Conservation (phyloP, 1,140 invertebrate genomes). For the Hyles euphorbiae region DNA sequence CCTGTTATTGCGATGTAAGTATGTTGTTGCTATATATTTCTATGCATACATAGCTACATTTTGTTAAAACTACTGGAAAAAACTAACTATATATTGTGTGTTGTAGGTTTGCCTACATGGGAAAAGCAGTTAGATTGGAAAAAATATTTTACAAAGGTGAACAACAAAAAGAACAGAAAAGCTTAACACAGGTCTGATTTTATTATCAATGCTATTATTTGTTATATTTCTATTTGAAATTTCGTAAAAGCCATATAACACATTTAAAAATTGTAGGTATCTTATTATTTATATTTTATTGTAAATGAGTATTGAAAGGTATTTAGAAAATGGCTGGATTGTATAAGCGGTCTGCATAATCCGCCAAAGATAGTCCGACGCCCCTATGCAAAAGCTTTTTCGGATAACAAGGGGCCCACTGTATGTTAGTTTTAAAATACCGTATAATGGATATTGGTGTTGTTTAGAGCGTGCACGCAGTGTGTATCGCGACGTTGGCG, state of each 20-base stretch:
- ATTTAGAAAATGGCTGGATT: too few species aligned
- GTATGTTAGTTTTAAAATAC: background rate
- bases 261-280: too few species aligned
- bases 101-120: slow-evolving; percentile 61
- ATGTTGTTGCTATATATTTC: slow-evolving; percentile 2
- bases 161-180: slow-evolving; percentile 52
- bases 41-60: background rate
- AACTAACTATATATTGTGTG: slow-evolving; percentile 5
- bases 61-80: background rate
- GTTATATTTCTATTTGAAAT: too few species aligned
- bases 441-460: background rate
- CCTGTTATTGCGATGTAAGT: slow-evolving; percentile 70
- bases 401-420: too few species aligned
- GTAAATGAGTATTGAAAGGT: too few species aligned
- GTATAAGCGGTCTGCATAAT: too few species aligned
- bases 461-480: slow-evolving; percentile 54
- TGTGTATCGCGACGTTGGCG: slow-evolving; percentile 54
- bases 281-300: too few species aligned
- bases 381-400: too few species aligned
- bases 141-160: slow-evolving; percentile 61
- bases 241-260: too few species aligned
- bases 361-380: too few species aligned
- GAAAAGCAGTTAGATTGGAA: slow-evolving; percentile 58
- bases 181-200: slow-evolving; percentile 52
- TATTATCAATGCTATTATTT: background rate